These are phyloP conservation scores for Microcaecilia unicolor DNA, from an alignment of 2,797 vertebrate genomes.

Conservation along the genomic window DNA sequence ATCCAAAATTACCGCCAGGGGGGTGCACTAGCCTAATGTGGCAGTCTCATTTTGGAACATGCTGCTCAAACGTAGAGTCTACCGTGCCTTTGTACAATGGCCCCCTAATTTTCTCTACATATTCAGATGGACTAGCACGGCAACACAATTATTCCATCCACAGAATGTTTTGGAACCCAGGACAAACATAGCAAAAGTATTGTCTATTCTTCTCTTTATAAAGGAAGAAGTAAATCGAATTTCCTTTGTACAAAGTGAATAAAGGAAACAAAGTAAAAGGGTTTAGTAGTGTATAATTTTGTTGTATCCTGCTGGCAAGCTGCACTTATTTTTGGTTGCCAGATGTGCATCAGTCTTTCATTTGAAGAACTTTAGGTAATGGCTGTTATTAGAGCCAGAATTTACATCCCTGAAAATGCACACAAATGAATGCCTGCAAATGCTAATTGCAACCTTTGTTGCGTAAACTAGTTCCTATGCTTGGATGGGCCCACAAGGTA, in stretches of 20 bases:
- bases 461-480: neutral
- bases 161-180: no score
- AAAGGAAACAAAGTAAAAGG: slow-evolving; percentile 15
- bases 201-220: no score
- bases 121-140: no score
- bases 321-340: slow-evolving; percentile 3
- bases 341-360: slow-evolving; percentile 1
- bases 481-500: neutral
- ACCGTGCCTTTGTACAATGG: no score
- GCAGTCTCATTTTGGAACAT: no score
- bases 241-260: slow-evolving; percentile 10
- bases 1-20: no score
- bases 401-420: neutral
- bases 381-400: neutral
- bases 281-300: slow-evolving; percentile 16
- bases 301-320: slow-evolving; percentile 7
- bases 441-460: slow-evolving; percentile 5
- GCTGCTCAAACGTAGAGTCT: no score
- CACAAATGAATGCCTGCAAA: slow-evolving; percentile 4
- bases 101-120: no score
- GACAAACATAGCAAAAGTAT: no score
- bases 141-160: no score
- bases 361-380: slow-evolving; percentile 9
- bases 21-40: no score
- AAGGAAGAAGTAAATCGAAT: slow-evolving; percentile 14